Evolutionary conservation across 2,888 invertebrate genomes (phyloP).

Genomic region (Lasioglossum malachurum): DNA sequence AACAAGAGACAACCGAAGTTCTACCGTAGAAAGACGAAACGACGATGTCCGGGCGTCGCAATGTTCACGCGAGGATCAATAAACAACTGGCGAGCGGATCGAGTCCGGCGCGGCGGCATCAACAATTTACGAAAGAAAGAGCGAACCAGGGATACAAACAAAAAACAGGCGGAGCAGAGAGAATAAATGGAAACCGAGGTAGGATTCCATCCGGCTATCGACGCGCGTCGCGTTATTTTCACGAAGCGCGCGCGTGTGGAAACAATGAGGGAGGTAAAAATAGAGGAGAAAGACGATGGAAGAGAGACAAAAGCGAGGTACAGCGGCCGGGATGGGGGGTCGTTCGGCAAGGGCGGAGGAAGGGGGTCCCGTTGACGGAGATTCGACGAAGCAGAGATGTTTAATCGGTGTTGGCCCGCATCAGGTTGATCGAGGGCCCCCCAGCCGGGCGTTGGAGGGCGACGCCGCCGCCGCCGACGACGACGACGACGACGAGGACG

Average conservation of each 20-base stretch:
- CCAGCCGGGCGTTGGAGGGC: constrained; percentile 73
- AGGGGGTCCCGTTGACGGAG: constrained; percentile 74
- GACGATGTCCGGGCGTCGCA: neutral
- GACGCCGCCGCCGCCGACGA: neutral
- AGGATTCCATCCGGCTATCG: constrained; percentile 26
- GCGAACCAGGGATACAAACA: neutral
- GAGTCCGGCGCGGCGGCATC: neutral
- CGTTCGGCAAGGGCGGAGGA: neutral
- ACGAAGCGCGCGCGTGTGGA: constrained; percentile 28
- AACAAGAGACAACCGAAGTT: neutral
- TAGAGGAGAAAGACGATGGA: constrained; percentile 39
- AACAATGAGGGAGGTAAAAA: constrained; percentile 58
- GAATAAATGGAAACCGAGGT: neutral
- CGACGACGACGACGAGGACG: no score
- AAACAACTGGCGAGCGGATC: neutral
- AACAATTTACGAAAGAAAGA: constrained; percentile 4
- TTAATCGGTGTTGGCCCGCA: constrained; percentile 84
- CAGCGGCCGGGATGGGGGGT: neutral
- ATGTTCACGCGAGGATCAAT: neutral
- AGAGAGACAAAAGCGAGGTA: constrained; percentile 53
- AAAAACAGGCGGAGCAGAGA: neutral
- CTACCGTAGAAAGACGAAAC: neutral
- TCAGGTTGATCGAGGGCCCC: constrained; percentile 84
- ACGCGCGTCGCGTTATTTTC: constrained; percentile 50
- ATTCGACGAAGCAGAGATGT: constrained; percentile 81